phyloP scores from a whole-genome alignment of 2,113 vertebrate species.

The Anas platyrhynchos region DNA sequence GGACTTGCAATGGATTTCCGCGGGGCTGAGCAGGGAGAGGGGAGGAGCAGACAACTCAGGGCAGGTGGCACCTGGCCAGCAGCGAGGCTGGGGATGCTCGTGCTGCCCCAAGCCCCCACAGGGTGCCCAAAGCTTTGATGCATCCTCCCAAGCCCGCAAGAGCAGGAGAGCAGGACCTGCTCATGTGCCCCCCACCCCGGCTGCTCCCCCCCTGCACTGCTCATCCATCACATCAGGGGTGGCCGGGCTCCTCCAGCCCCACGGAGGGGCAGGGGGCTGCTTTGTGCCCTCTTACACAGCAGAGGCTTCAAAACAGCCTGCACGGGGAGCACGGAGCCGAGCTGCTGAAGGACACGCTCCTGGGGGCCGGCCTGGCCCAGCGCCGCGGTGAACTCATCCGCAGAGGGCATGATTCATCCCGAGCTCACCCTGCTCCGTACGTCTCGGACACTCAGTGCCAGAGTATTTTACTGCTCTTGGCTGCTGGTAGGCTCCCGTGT shows the following conservation, averaged over 20 bases:
- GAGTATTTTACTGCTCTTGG: neutral
- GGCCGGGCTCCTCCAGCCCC: neutral
- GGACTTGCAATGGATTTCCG: neutral
- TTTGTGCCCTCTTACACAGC: accelerated
- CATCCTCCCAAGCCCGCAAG: too few relatives aligned
- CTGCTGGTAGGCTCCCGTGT: neutral
- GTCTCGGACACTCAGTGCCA: too few relatives aligned
- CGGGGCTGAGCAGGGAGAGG: accelerated
- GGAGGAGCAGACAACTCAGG: neutral
- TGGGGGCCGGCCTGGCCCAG: neutral
- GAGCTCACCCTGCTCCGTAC: neutral
- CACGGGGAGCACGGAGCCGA: accelerated
- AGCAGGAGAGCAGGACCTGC: too few relatives aligned
- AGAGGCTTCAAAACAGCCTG: neutral
- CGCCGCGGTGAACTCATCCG: accelerated
- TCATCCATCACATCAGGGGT: too few relatives aligned
- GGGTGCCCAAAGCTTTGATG: neutral
- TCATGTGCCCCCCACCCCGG: neutral
- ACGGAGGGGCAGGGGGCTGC: accelerated
- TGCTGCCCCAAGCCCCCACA: accelerated
- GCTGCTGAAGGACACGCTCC: neutral
- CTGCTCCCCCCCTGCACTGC: too few relatives aligned
- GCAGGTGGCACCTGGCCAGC: accelerated
- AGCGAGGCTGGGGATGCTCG: neutral
- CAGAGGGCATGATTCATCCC: neutral